Base-by-base conservation (phyloP, 2,797 vertebrate species). In the Enteromius viviparus region DNA sequence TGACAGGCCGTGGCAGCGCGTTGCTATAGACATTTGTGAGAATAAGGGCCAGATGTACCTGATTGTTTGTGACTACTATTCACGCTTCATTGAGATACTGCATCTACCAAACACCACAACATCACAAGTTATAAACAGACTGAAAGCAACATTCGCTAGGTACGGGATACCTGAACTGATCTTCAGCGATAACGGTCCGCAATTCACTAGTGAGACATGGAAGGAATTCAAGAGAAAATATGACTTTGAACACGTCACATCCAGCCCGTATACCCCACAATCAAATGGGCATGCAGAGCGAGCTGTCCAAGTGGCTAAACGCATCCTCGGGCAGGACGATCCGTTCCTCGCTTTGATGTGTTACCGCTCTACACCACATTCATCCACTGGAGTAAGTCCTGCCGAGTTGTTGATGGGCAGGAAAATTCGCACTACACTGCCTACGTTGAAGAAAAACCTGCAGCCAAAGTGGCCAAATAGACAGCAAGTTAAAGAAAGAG, bases 171-270 rank as follows among this genome's bases (percentile, higher is more conserved):
- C 17, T 0, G 60, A 62, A 6, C 26, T 21, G 65, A 10, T 68
- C 3, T 10, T 68, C 2, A 40, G 34, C 0, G 17, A 68, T n/a
- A 68, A 21, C 4, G 17, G 65, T 17, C 32, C 49, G 6, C 29
- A 34, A 23, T 51, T 75, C 17, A 29, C 23, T 23, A 72, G 23
- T 29, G 45, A 23, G n/a, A 12, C 4, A 72, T 72, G 40, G 40
- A 26, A 6, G 4, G 3, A 6, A 49, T 72, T 72, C 15, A 45
- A 40, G n/a, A 7, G 7, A 14, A 49, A 49, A 3, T 45, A 26
- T 45, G n/a, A 49, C 12, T 49, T 72, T 29, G 23, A 72, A 72
- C 69, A 72, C 10, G 23, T 72, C 9, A 70, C 68, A 45, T 47
- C 40, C 1, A 70, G 68, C 68, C 68, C 8, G 9, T 7, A 70